A percentile compares a stretch with the other conserved stretches of the same genome.
These are phyloP conservation scores for Drosophila neotestacea DNA, from an alignment of 2,888 invertebrate genomes.

Conservation along the genomic window DNA sequence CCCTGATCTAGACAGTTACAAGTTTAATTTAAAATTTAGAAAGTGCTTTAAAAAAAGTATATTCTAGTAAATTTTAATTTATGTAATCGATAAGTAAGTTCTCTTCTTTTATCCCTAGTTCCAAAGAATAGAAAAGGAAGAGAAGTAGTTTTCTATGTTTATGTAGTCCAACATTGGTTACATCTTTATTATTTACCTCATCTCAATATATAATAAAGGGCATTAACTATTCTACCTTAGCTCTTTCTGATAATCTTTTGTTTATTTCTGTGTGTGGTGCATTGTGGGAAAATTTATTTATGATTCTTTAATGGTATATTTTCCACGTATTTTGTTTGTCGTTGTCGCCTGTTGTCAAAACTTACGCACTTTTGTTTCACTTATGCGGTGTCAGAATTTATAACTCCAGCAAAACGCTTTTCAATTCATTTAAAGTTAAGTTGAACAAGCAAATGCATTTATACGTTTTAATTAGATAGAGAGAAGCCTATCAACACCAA, in stretches of 20 bases:
- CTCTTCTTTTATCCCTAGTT: no score
- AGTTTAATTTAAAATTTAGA: no score
- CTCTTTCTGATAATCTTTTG: not conserved
- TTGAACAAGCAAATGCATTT: constrained; percentile 28
- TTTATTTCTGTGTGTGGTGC: constrained; percentile 26
- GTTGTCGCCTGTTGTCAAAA: constrained; percentile 40
- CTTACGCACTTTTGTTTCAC: constrained; percentile 30
- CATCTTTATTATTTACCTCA: not conserved
- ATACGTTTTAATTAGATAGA: constrained; percentile 71
- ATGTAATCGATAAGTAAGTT: no score
- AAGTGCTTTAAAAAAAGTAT: no score
- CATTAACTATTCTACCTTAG: constrained; percentile 8
- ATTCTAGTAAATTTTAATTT: no score
- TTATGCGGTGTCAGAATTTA: constrained; percentile 26
- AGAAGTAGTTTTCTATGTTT: no score
- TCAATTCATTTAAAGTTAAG: constrained; percentile 1
- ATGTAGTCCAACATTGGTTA: not conserved
- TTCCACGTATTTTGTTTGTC: constrained; percentile 68
- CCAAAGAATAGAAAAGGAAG: no score
- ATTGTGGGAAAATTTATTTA: constrained; percentile 75
- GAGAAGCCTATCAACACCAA: constrained; percentile 37
- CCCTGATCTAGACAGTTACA: no score
- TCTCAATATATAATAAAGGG: constrained; percentile 5
- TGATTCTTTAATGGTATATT: constrained; percentile 76
- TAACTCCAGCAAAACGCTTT: constrained; percentile 19